A percentile compares a stretch with the other conserved stretches of the same genome.
Evolutionary conservation across 2,113 vertebrate species (phyloP).

Genomic region (Vimba vimba): DNA sequence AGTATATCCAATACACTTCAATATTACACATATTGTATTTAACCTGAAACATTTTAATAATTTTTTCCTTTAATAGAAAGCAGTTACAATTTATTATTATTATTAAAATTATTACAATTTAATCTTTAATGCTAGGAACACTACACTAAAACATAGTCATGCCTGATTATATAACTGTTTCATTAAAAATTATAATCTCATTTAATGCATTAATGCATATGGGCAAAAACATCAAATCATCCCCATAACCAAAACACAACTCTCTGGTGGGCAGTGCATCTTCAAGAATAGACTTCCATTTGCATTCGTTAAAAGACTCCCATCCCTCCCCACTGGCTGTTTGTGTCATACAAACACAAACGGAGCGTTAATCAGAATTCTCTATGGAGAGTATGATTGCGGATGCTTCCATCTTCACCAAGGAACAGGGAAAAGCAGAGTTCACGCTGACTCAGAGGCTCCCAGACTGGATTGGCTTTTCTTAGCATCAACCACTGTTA

Average conservation of each 20-base stretch:
- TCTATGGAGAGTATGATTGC: background rate
- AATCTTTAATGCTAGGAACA: background rate
- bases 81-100: background rate
- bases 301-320: background rate
- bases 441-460: background rate
- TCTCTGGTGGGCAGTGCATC: slow-evolving; percentile 1
- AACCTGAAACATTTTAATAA: background rate
- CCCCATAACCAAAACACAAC: background rate
- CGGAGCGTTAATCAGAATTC: slow-evolving; percentile 11
- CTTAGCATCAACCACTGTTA: background rate
- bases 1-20: background rate
- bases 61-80: background rate
- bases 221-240: background rate
- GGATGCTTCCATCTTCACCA: background rate
- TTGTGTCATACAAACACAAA: slow-evolving; percentile 18
- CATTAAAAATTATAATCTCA: slow-evolving; percentile 18
- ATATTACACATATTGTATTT: background rate
- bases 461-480: background rate
- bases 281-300: slow-evolving; percentile 28
- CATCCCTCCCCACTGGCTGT: slow-evolving; percentile 3
- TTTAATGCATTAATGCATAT: slow-evolving; percentile 19
- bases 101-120: background rate
- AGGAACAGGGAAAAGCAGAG: background rate
- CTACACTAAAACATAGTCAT: background rate
- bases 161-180: slow-evolving; percentile 6